Base-by-base conservation (phyloP, 2,797 vertebrate genomes). In the Macroramphosus scolopax region DNA sequence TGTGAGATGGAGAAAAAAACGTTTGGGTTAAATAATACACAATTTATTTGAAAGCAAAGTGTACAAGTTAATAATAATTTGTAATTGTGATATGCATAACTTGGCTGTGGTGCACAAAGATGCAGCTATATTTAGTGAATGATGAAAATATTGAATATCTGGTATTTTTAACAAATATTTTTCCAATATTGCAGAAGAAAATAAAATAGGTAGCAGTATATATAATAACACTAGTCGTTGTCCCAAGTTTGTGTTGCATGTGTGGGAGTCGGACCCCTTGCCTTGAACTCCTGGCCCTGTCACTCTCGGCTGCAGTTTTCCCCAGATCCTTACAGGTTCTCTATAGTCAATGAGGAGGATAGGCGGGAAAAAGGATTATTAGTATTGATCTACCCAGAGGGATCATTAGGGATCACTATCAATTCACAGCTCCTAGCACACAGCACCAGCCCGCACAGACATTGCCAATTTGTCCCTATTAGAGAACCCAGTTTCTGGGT, bases 401-500 rank as follows among this genome's bases (percentile, higher is more conserved):
- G 93, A 97, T 97, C 94, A 97, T 98, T 97, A 98, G 93, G 92
- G 93, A 94, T 98, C 95, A 92, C 92, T 96, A 97, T 96, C 96
- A 97, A 96, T 97, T 94, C 94, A 93, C 94, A 94, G 92, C 93
- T 95, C 91, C 92, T 81, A 92, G 91, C 91, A 87, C 91, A 93
- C 91, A 92, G 89, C 92, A 92, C 90, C 87, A 86, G 93, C 89
- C 90, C 73, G 90, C 93, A 91, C 92, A 94, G 93, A 95, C 95
- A 94, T 94, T 95, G 93, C 92, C 95, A 95, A 96, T 97, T 96
- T 97, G 95, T 96, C 92, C 94, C 94, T 93, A 96, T 96, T 96
- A 98, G 93, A 94, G 92, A 89, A 85, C 77, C 82, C 77, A 87
- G 93, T 92, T 92, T 90, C 86, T 90, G 91, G 92, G 90, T 93